Base-by-base conservation (phyloP, 1,140 invertebrate genomes). In the Brachionus manjavacas region DNA sequence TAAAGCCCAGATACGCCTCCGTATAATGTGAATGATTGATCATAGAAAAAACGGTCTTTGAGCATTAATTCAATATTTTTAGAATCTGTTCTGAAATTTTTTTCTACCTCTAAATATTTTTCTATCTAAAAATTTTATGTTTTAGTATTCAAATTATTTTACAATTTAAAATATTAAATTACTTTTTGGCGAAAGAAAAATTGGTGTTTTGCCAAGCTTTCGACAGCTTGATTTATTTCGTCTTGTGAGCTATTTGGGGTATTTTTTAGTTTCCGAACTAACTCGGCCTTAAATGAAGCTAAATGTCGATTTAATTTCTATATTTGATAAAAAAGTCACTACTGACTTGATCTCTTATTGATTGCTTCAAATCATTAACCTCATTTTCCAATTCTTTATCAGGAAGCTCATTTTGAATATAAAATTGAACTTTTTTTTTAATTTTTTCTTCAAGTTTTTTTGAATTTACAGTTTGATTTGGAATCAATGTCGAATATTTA, bases 1-100 rank as follows among this genome's bases (percentile, higher is more conserved):
- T 35, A 83, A 3, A 83, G 49, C 3, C 81, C 81, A 2, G 60
- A 31, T 25, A 72, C 81, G 31, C 81, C 81, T 3, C 81, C 81
- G 35, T 83, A 83, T 31, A 60, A 23, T 16, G n/a, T 64, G 28
- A 83, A 83, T 31, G 81, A 83, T 28, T 83, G 81, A 70, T 83
- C 81, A 55, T 83, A 83, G 12, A 83, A 83, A 55, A 83, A 83
- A 16, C 81, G 12, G 8, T 60, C 43, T 43, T 83, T 83, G 4
- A 83, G 64, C 7, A 83, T 49, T 31, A 16, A 14, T 28, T 83
- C 81, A 14, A 83, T 7, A 9, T 68, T 72, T 28, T 41, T 23
- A 49, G 28, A 23, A 52, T 49, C 72, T 46, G 49, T 25, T 16
- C 20, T 43, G 0, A 16, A 9, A 39, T 35, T n/a, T 72, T 72